Evolutionary conservation across 2,888 invertebrate species (phyloP), one percentile per base, ranked within the genome.

Genomic region (Pardosa pseudoannulata): DNA sequence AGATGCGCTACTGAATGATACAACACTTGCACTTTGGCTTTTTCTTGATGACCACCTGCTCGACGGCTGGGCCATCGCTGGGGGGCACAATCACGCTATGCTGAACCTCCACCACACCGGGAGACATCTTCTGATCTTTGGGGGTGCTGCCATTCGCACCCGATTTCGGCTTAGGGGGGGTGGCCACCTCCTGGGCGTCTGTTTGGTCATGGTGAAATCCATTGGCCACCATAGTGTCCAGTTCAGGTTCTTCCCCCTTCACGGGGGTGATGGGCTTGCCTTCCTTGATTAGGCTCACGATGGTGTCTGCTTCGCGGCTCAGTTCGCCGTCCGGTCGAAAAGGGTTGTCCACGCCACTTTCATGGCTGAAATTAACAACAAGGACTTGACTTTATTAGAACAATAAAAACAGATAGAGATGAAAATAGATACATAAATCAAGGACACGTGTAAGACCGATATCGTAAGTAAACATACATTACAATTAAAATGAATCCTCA

Each of bases 311-410:
- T 93, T 98, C 97, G 90, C 96, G 94, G 91, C 97, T 97, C 91
- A 98, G 93, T 93, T 98, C 97, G 88, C 98, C 98, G 91, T 97
- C 98, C 32, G 98, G 98, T 91, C 97, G 95, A 94, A 98, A 98
- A 82, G 98, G 98, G 93, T 98, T 98, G 93, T 98, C 98, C 95
- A 97, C 97, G 89, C 97, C 97, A 91, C 97, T 97, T 92, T 98
- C 98, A 92, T 96, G 95, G 93, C 98, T 98, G 94, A 16, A 91
- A 90, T 68, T 70, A 88, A 79, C 89, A 23, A n/a, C n/a, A n/a
- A n/a, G 27, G n/a, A n/a, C n/a, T n/a, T n/a, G n/a, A n/a, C n/a
- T n/a, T n/a, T n/a, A n/a, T n/a, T n/a, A n/a, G n/a, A n/a, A n/a
- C n/a, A n/a, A n/a, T n/a, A n/a, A n/a, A n/a, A n/a, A n/a, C n/a